Percentiles rank a stretch among this genome's conserved stretches.
Evolutionary conservation across 2,888 invertebrate genomes (phyloP).

Genomic region (Exocentrus adspersus): DNA sequence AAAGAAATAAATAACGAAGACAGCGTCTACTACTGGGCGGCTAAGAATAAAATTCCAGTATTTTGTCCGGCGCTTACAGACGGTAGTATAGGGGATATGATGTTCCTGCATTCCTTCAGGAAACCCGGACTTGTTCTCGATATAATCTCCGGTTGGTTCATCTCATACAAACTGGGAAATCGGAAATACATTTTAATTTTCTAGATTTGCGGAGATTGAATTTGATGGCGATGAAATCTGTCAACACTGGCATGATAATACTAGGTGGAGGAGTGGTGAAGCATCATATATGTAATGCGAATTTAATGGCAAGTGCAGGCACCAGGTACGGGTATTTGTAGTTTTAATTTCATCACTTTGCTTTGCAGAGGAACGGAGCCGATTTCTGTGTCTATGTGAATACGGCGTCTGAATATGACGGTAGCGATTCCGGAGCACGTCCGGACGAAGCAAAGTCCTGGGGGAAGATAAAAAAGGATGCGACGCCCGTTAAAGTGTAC

Average conservation of each 20-base stretch:
- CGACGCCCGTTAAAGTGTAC: conserved; percentile 91
- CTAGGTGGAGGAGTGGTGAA: conserved; percentile 97
- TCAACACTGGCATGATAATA: conserved; percentile 95
- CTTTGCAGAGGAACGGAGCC: conserved; percentile 87
- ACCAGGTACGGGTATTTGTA: conserved; percentile 25
- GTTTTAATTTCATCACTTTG: conserved; percentile 24
- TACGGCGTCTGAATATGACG: conserved; percentile 96
- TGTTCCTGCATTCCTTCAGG: conserved; percentile 96
- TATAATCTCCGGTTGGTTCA: conserved; percentile 80
- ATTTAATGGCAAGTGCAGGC: conserved; percentile 96
- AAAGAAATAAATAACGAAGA: conserved; percentile 88
- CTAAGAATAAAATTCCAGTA: conserved; percentile 95
- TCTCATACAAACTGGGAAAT: not conserved
- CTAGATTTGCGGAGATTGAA: conserved; percentile 89
- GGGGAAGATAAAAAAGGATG: conserved; percentile 94
- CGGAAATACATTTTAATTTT: conserved; percentile 31
- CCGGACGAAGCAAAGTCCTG: conserved; percentile 99
- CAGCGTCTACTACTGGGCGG: conserved; percentile 97
- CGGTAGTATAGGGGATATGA: conserved; percentile 98
- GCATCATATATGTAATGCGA: conserved; percentile 99
- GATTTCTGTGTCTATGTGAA: conserved; percentile 96
- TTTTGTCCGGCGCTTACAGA: conserved; percentile 98
- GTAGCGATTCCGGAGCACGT: conserved; percentile 95
- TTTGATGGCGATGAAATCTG: conserved; percentile 92
- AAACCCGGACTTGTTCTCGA: conserved; percentile 94